These are phyloP conservation scores for Acrossocheilus fasciatus DNA, from an alignment of 2,797 vertebrate genomes.

Conservation along the genomic window DNA sequence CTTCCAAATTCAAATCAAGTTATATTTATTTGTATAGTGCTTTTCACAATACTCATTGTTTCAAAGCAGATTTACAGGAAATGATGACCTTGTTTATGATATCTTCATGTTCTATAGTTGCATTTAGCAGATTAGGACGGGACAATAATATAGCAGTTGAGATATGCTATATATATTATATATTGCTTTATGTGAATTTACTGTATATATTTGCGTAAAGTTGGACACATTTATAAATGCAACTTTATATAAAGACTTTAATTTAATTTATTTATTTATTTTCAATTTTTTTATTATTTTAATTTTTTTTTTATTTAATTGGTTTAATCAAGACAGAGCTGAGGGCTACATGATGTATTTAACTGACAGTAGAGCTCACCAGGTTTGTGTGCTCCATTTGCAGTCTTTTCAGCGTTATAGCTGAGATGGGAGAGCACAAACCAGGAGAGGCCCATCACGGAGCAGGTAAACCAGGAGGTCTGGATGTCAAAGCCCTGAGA, in stretches of 20 bases:
- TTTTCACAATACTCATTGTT: neutral
- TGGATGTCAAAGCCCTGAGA: slow-evolving; percentile 97
- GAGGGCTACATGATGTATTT: neutral
- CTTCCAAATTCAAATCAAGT: neutral
- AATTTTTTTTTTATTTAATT: neutral
- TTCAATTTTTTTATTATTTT: neutral
- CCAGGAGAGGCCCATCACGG: slow-evolving; percentile 81
- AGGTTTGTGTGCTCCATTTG: neutral
- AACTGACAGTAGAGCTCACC: neutral
- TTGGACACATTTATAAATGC: neutral
- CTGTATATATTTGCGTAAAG: too few relatives aligned
- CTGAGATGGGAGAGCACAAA: slow-evolving; percentile 89
- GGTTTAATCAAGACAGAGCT: neutral
- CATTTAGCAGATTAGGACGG: neutral
- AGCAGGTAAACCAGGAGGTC: slow-evolving; percentile 94
- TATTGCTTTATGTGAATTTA: neutral
- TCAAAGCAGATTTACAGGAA: neutral
- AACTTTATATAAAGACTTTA: neutral
- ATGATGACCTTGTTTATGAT: neutral
- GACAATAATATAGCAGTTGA: neutral
- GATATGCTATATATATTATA: too few relatives aligned
- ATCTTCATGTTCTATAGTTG: neutral
- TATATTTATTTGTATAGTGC: neutral
- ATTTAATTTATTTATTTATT: too few relatives aligned
- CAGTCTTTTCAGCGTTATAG: slow-evolving; percentile 90